These are phyloP conservation scores for Empidonax traillii DNA, from an alignment of 2,113 vertebrate genomes.

Conservation along the genomic window DNA sequence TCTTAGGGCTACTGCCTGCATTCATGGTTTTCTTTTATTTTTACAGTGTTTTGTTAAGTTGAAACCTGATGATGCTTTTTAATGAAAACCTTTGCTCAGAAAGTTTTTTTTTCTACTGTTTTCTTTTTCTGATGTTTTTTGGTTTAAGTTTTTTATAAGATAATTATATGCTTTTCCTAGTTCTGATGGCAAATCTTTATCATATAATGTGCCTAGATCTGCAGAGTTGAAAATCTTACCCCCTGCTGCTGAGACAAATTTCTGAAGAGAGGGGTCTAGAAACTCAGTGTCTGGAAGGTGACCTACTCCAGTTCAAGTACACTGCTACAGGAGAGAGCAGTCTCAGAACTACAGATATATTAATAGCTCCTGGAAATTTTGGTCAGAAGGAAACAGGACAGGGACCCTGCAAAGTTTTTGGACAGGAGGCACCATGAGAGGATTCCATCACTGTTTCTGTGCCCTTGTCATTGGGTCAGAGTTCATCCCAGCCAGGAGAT, in stretches of 20 bases:
- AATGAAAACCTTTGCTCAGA: not conserved
- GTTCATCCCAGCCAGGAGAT: not conserved
- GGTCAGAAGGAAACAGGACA: not conserved
- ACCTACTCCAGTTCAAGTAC: not conserved
- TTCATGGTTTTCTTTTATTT: not conserved
- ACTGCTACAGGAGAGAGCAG: not conserved
- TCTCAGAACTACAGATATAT: not conserved
- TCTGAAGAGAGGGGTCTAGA: not conserved
- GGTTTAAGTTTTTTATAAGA: not conserved
- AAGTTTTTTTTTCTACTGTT: not conserved
- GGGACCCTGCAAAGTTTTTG: not conserved
- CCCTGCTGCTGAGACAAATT: not conserved
- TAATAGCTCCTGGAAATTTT: not conserved
- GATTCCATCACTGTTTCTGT: not conserved
- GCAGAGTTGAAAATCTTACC: not conserved
- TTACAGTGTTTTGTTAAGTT: not conserved
- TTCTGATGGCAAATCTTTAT: not conserved
- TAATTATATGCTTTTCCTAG: not conserved
- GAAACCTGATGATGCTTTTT: not conserved
- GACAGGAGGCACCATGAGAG: not conserved
- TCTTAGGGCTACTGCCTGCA: not conserved
- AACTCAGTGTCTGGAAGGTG: not conserved
- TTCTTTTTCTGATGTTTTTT: not conserved
- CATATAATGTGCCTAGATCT: not conserved
- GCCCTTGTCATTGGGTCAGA: not conserved